Base-by-base conservation (phyloP, 2,888 invertebrate genomes). In the Hybos culiciformis region DNA sequence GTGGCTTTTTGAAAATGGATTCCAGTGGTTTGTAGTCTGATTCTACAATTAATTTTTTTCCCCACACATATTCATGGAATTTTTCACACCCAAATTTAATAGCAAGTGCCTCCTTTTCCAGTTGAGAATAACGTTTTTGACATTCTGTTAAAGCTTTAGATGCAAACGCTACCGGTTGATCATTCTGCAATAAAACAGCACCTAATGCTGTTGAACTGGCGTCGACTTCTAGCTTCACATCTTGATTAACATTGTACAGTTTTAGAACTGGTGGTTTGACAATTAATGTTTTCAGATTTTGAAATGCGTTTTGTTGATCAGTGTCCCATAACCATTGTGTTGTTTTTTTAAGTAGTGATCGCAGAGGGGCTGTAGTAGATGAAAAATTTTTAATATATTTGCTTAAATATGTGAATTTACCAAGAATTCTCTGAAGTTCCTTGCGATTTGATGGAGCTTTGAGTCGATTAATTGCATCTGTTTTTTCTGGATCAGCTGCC, bases 401-500 rank as follows among this genome's bases (percentile, higher is more conserved):
- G n/a, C 29, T 29, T 29, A 29, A 29, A 29, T 29, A 29, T n/a
- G 4, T 29, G n/a, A 29, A 29, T 29, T 29, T 29, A 29, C 9
- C 29, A n/a, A 29, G n/a, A n/a, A 29, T n/a, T 29, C 29, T 29
- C n/a, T 29, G 29, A n/a, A 29, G 29, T 29, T 29, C 12, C n/a
- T 29, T 29, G 11, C n/a, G 29, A n/a, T 29, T 29, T 11, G n/a
- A 11, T 19, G 49, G 51, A 18, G 15, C 17, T 41, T 39, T 39
- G 17, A 49, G n/a, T 21, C 41, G 36, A 21, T 39, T 23, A 19
- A 48, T 48, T 26, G 42, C 48, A 29, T 37, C 39, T 11, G 46
- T 24, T 39, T 48, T 45, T n/a, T 46, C 41, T n/a, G 20, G 14
- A 39, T 50, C 52, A 11, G 46, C 21, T 17, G 23, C 14, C 9